These are phyloP conservation scores for Ailurus styani DNA, from an alignment of 2,113 vertebrate species.

Conservation along the genomic window DNA sequence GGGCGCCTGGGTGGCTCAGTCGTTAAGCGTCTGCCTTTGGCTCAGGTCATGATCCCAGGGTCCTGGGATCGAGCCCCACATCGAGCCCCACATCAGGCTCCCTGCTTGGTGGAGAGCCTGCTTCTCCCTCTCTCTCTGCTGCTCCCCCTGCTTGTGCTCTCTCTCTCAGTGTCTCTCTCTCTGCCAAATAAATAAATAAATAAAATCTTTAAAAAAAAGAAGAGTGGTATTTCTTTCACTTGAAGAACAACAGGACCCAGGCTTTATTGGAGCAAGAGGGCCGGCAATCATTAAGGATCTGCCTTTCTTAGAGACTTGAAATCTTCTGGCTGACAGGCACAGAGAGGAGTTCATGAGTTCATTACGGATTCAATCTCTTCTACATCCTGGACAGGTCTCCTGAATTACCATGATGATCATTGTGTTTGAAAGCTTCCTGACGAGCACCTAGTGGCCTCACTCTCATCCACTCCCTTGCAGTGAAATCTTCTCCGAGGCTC, in stretches of 20 bases:
- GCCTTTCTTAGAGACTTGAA: background rate
- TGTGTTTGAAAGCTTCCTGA: background rate
- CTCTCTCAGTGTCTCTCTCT: no score
- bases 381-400: background rate
- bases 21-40: no score
- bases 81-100: no score
- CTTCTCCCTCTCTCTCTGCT: no score
- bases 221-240: background rate
- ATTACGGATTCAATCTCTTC: background rate
- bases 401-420: background rate
- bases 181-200: no score
- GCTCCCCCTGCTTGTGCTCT: no score
- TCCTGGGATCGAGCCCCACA: no score
- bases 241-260: background rate
- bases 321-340: background rate
- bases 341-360: background rate
- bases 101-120: no score
- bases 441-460: background rate
- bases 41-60: no score
- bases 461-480: background rate
- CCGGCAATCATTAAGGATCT: background rate
- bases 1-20: no score
- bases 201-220: no score
- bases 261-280: background rate
- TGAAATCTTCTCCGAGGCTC: background rate